Conservation (phyloP, 2,888 invertebrate genomes). For the Drosophila parthenogenetica region DNA sequence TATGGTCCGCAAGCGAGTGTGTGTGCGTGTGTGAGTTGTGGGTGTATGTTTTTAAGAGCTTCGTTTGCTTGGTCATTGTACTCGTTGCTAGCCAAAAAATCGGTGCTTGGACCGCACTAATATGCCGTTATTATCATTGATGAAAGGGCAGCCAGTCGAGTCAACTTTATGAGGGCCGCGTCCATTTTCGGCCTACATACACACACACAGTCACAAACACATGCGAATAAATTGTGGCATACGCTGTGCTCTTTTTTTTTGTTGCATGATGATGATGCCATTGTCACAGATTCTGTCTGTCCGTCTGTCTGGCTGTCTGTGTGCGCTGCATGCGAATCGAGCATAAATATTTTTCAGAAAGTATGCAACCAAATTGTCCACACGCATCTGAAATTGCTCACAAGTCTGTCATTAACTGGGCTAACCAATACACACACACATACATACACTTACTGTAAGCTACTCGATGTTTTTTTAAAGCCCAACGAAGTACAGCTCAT, state of each 20-base stretch:
- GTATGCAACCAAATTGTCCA: constrained; percentile 63
- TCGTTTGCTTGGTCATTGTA: constrained; percentile 62
- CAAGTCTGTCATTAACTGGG: constrained; percentile 52
- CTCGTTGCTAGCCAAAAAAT: constrained; percentile 36
- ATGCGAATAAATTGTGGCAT: constrained; percentile 65
- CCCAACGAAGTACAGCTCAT: constrained; percentile 26
- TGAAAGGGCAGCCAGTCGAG: constrained; percentile 68
- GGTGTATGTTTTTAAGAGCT: constrained; percentile 37
- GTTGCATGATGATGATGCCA: constrained; percentile 34
- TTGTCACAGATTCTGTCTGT: constrained; percentile 26
- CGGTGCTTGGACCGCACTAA: constrained; percentile 58
- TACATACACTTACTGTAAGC: constrained; percentile 14
- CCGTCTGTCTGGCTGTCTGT: constrained; percentile 10
- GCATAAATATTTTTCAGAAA: constrained; percentile 47
- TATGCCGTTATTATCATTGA: constrained; percentile 75
- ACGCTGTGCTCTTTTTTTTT: constrained; percentile 4
- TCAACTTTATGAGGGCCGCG: constrained; percentile 52
- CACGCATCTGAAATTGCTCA: constrained; percentile 38
- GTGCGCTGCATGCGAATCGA: constrained; percentile 34
- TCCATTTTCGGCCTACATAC: constrained; percentile 42
- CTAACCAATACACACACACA: constrained; percentile 19
- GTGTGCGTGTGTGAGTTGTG: constrained; percentile 17
- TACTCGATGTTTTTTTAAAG: constrained; percentile 2
- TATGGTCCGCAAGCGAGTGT: neutral
- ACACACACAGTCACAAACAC: neutral